A percentile compares a stretch with the other conserved stretches of the same genome.
Conservation (phyloP, 2,113 vertebrate genomes). For the Mobula birostris region DNA sequence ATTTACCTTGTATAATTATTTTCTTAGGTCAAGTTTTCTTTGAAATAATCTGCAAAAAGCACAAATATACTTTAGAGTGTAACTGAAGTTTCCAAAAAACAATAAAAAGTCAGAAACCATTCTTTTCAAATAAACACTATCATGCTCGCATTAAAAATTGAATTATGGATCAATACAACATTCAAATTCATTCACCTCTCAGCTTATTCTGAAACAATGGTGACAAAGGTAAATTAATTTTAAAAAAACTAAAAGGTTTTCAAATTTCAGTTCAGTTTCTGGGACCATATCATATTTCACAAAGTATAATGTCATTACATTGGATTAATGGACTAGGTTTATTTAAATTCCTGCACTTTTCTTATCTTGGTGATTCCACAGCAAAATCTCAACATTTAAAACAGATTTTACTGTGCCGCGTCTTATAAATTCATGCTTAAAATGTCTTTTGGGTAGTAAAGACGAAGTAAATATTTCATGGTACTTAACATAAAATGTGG, state of each 20-base stretch:
- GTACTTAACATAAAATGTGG: not conserved
- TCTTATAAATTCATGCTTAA: not conserved
- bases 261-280: not conserved
- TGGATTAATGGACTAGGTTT: not conserved
- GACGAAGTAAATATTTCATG: not conserved
- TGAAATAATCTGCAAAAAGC: slow-evolving; percentile 18
- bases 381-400: not conserved
- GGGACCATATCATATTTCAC: not conserved
- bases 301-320: not conserved
- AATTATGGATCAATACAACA: not conserved
- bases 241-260: not conserved
- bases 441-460: not conserved
- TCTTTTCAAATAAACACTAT: not conserved
- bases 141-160: not conserved
- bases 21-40: slow-evolving; percentile 12
- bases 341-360: not conserved
- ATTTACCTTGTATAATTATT: slow-evolving; percentile 33
- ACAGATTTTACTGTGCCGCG: not conserved
- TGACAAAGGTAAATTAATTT: not conserved
- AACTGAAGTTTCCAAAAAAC: not conserved
- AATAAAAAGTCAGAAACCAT: not conserved
- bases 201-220: not conserved
- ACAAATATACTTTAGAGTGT: slow-evolving; percentile 4
- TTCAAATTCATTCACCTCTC: not conserved
- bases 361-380: not conserved